Evolutionary conservation across 1,140 invertebrate genomes (phyloP).

Genomic region (Sitophilus oryzae): DNA sequence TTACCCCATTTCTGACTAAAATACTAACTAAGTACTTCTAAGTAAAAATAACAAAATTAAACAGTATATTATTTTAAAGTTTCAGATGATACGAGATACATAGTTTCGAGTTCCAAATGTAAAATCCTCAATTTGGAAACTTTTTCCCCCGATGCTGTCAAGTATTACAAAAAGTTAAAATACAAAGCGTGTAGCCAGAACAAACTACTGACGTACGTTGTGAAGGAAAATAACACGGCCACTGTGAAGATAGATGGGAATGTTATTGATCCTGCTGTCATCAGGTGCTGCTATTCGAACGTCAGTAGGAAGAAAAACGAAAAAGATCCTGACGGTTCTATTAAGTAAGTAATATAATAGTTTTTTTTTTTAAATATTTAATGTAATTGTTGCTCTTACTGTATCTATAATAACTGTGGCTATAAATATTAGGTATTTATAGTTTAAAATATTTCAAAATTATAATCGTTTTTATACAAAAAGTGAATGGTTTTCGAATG

Average conservation of each 20-base stretch:
- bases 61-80: slow-evolving; percentile 58
- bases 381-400: too few relatives aligned
- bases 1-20: too few relatives aligned
- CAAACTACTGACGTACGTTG: slow-evolving; percentile 33
- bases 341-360: slow-evolving; percentile 24
- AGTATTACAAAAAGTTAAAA: slow-evolving; percentile 52
- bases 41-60: too few relatives aligned
- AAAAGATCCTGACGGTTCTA: slow-evolving; percentile 25
- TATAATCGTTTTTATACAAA: too few relatives aligned
- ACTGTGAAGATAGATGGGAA: slow-evolving; percentile 31
- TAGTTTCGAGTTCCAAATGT: slow-evolving; percentile 64
- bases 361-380: too few relatives aligned
- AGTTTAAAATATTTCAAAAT: too few relatives aligned
- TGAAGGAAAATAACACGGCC: slow-evolving; percentile 28
- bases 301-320: slow-evolving; percentile 9
- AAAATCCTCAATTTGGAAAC: slow-evolving; percentile 64
- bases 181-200: slow-evolving; percentile 52
- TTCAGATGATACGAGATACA: slow-evolving; percentile 56
- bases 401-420: too few relatives aligned
- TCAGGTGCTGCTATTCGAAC: slow-evolving; percentile 29
- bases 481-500: too few relatives aligned
- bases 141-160: slow-evolving; percentile 57
- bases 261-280: slow-evolving; percentile 13
- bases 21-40: too few relatives aligned
- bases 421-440: too few relatives aligned